Conservation (phyloP, 2,888 invertebrate genomes). For the Drosophila sordidula region DNA sequence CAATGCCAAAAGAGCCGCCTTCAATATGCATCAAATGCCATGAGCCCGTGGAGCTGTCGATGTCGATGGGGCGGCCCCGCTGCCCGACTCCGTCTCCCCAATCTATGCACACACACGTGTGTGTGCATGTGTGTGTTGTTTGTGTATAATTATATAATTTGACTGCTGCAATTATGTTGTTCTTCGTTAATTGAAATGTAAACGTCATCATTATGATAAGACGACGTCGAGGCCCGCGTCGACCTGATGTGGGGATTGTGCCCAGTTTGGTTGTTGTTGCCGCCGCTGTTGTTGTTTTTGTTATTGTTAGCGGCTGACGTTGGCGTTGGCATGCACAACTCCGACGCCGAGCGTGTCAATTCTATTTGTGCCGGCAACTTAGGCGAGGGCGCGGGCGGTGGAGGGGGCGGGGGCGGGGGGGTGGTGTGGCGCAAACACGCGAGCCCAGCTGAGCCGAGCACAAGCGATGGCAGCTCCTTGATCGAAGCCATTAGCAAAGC, state of each 20-base stretch:
- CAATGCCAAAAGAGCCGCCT: slow-evolving; percentile 40
- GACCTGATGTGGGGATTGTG: slow-evolving; percentile 27
- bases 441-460: neutral
- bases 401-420: no score
- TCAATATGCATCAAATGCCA: slow-evolving; percentile 52
- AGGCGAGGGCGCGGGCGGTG: no score
- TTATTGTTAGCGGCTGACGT: slow-evolving; percentile 20
- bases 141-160: slow-evolving; percentile 80
- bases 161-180: slow-evolving; percentile 81
- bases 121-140: slow-evolving; percentile 43
- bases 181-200: slow-evolving; percentile 81
- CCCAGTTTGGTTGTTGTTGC: slow-evolving; percentile 3
- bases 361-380: slow-evolving; percentile 30
- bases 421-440: slow-evolving; percentile 3
- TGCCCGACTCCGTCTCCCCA: neutral
- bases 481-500: slow-evolving; percentile 10
- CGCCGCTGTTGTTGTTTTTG: slow-evolving; percentile 14
- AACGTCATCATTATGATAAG: slow-evolving; percentile 81
- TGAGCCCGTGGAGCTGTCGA: slow-evolving; percentile 21
- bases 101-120: slow-evolving; percentile 10
- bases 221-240: slow-evolving; percentile 39
- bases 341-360: slow-evolving; percentile 34
- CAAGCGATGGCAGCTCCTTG: neutral
- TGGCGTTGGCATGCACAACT: slow-evolving; percentile 64
- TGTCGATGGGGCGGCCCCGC: slow-evolving; percentile 30